A percentile compares a stretch with the other conserved stretches of the same genome.
phyloP scores from a whole-genome alignment of 2,797 vertebrate genomes.

The Calcarius lapponicus region DNA sequence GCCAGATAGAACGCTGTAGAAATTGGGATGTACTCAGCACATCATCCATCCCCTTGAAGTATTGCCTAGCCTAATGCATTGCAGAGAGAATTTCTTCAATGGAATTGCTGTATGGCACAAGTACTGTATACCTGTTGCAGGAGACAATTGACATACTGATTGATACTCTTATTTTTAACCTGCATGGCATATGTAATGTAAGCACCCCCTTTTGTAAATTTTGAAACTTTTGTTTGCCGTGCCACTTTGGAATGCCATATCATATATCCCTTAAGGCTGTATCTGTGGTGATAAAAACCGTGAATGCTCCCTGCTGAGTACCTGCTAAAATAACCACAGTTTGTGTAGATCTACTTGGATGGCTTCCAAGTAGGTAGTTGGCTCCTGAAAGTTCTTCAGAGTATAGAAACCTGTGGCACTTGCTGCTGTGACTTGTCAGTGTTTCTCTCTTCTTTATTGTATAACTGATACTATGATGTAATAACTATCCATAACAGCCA shows the following conservation, averaged over 20 bases:
- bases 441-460: neutral
- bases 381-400: neutral
- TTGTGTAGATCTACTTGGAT: neutral
- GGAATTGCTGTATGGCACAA: neutral
- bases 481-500: neutral
- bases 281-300: neutral
- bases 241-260: neutral
- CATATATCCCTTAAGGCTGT: neutral
- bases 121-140: neutral
- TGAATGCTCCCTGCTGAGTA: neutral
- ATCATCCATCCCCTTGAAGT: neutral
- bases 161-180: neutral
- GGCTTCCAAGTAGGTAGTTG: neutral
- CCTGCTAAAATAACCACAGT: neutral
- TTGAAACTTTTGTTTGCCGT: neutral
- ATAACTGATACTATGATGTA: neutral
- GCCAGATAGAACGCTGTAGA: neutral
- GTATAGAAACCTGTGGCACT: neutral
- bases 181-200: neutral
- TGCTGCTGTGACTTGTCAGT: neutral
- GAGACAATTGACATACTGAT: neutral
- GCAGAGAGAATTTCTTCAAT: neutral
- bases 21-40: neutral
- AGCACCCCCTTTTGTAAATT: neutral
- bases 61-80: neutral